Evolutionary conservation across 2,113 vertebrate species (phyloP), one percentile per base, ranked within the genome.

Genomic region (Apodemus speciosus): DNA sequence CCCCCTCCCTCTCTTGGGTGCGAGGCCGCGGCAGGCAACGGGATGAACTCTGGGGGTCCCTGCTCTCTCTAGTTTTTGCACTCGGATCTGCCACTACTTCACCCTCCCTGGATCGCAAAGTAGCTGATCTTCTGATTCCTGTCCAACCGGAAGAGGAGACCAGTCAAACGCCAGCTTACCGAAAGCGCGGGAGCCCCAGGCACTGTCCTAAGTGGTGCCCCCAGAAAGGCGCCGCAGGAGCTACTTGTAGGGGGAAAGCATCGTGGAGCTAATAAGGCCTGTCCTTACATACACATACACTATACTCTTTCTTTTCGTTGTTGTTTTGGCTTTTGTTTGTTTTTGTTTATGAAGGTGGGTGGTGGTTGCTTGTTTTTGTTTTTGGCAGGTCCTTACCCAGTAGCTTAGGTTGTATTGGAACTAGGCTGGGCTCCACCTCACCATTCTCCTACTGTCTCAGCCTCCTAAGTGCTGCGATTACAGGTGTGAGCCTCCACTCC

Each of bases 81-180:
- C 38, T 88, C 58, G 0, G 14, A 95, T 92, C 94, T 91, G 32
- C 81, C 51, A 43, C 68, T 71, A 46, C 60, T 85, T 85, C 11
- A 15, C 30, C n/a, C 21, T 91, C 51, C 35, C 40, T 25, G 62
- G 66, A 49, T 91, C 72, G 46, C 49, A 51, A 89, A 86, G 64
- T 75, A 93, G 43, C 38, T 1, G 51, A 84, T 72, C 66, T 30
- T 90, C 73, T 56, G 93, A 87, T 86, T 94, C 68, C 69, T 23
- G 62, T 91, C 88, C 81, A 40, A 60, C 53, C 32, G 88, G 91
- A 97, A 92, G 90, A 91, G 46, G 53, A 93, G 71, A 53, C 88
- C 20, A 68, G 8, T 7, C 46, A 75, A 49, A 68, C 53, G 58
- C 53, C 46, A 6, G 10, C 49, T 84, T 40, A 38, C 66, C 20